Conservation (phyloP, 2,888 invertebrate genomes). For the Dendrolimus pini region DNA sequence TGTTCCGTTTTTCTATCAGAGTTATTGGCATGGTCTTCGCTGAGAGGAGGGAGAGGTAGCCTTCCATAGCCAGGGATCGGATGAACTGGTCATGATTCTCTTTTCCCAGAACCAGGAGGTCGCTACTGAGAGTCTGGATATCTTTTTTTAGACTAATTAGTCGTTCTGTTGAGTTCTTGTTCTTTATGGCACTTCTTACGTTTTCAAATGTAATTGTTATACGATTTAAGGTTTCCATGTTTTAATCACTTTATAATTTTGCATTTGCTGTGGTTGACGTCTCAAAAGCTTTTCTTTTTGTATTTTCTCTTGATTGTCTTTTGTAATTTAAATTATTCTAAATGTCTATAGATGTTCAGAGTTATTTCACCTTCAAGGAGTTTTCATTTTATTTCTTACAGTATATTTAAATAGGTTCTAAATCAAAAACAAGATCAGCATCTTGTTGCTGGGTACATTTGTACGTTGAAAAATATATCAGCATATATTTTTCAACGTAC, state of each 20-base stretch:
- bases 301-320: too few relatives aligned
- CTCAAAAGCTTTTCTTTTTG: too few relatives aligned
- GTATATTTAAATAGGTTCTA: too few relatives aligned
- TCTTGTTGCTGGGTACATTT: too few relatives aligned
- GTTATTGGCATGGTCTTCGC: slow-evolving; percentile 54
- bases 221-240: slow-evolving; percentile 48
- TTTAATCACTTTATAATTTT: not conserved
- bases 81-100: slow-evolving; percentile 51
- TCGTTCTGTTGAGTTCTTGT: slow-evolving; percentile 43
- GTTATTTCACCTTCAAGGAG: too few relatives aligned
- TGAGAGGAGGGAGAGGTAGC: slow-evolving; percentile 52
- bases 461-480: too few relatives aligned
- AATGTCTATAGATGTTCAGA: too few relatives aligned
- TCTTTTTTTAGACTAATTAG: slow-evolving; percentile 46
- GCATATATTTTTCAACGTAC: too few relatives aligned
- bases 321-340: too few relatives aligned
- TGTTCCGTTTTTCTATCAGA: slow-evolving; percentile 47
- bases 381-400: too few relatives aligned
- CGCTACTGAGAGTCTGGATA: slow-evolving; percentile 44
- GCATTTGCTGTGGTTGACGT: not conserved
- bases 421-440: too few relatives aligned
- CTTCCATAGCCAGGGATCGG: slow-evolving; percentile 61
- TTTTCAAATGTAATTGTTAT: slow-evolving; percentile 51
- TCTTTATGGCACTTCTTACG: slow-evolving; percentile 44
- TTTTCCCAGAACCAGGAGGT: slow-evolving; percentile 48